These are phyloP conservation scores for Cepaea hortensis DNA, from an alignment of 2,888 invertebrate genomes.

Conservation along the genomic window DNA sequence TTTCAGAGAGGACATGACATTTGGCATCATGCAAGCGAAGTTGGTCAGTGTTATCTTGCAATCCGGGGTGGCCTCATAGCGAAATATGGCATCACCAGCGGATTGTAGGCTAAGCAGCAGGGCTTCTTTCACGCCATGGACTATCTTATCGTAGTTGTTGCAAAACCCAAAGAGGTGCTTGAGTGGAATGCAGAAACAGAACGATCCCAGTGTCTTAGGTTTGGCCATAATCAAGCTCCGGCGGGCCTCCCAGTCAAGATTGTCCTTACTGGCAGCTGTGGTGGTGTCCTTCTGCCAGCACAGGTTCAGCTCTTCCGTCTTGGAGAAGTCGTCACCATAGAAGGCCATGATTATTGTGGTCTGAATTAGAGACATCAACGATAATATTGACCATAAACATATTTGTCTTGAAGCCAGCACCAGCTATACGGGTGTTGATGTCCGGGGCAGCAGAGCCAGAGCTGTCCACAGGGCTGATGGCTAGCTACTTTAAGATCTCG, in stretches of 20 bases:
- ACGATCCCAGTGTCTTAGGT: background rate
- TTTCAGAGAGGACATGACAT: too few relatives aligned
- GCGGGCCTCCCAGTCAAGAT: slow-evolving; percentile 1
- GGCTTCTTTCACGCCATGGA: background rate
- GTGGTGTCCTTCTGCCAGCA: slow-evolving; percentile 12
- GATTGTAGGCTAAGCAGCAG: background rate
- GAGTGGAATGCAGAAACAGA: background rate
- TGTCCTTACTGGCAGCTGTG: background rate
- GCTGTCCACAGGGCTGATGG: too few relatives aligned
- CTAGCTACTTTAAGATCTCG: too few relatives aligned
- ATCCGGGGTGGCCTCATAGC: too few relatives aligned
- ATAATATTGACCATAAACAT: too few relatives aligned
- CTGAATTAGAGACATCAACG: too few relatives aligned
- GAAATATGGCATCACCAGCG: background rate
- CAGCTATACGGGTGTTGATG: too few relatives aligned
- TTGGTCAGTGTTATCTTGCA: slow-evolving; percentile 2
- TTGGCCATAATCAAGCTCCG: too few relatives aligned
- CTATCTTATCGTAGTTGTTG: background rate
- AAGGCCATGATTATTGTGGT: too few relatives aligned
- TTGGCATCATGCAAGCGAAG: slow-evolving; percentile 9
- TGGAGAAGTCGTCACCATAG: background rate
- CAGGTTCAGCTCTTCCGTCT: background rate
- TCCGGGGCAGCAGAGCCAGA: too few relatives aligned
- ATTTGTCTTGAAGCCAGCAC: too few relatives aligned
- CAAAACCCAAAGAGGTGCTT: too few relatives aligned